Conservation (phyloP, 2,797 vertebrate species). For the Urophycis tenuis region DNA sequence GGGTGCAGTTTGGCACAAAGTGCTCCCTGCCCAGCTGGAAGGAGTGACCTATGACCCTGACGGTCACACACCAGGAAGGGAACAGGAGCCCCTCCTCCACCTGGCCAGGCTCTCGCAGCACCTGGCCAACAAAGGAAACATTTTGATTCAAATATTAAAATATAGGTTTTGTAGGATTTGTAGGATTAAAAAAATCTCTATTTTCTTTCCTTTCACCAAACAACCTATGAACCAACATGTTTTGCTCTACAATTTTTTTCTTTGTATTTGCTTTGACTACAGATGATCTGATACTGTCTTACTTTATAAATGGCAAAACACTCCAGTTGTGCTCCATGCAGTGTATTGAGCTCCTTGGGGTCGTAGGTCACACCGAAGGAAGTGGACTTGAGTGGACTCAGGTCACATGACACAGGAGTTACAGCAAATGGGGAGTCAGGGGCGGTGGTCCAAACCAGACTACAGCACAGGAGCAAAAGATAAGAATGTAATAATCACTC, state of each 20-base stretch:
- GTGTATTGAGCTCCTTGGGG: constrained; percentile 68
- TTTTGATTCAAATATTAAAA: background rate
- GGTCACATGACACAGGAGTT: constrained; percentile 68
- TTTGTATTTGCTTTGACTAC: background rate
- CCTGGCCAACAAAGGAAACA: constrained; percentile 42
- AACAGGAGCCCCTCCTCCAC: constrained; percentile 68
- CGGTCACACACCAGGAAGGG: constrained; percentile 80
- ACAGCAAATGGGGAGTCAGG: constrained; percentile 73
- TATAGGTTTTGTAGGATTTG: background rate
- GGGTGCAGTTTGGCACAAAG: constrained; percentile 69
- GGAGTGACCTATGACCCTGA: constrained; percentile 78
- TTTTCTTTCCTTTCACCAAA: background rate
- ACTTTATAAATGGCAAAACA: constrained; percentile 76
- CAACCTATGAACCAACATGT: background rate
- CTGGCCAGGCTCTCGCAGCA: constrained; percentile 65
- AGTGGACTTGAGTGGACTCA: constrained; percentile 81
- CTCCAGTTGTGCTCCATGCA: constrained; percentile 81
- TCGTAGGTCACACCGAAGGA: constrained; percentile 76
- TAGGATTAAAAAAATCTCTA: background rate
- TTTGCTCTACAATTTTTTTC: background rate
- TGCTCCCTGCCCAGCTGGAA: constrained; percentile 69
- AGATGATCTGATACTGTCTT: background rate
- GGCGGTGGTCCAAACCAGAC: constrained; percentile 75
- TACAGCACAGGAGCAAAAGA: constrained; percentile 18
- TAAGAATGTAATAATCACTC: background rate